These are phyloP conservation scores for Oplegnathus fasciatus DNA, from an alignment of 2,113 vertebrate genomes.

Conservation along the genomic window DNA sequence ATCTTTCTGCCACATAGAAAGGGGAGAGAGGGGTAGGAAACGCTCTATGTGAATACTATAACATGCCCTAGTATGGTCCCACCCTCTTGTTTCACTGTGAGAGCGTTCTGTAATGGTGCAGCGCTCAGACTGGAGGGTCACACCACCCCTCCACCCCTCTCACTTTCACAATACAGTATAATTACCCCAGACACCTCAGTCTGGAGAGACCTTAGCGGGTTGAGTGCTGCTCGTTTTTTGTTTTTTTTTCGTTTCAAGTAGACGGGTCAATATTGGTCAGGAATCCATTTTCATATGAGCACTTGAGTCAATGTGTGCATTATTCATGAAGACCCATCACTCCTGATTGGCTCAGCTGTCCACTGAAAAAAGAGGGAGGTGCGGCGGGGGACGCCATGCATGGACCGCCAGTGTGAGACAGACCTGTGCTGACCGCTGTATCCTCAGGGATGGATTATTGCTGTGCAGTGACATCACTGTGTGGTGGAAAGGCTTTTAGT, in stretches of 20 bases:
- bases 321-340: slow-evolving; percentile 74
- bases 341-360: slow-evolving; percentile 56
- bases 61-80: neutral
- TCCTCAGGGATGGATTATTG: slow-evolving; percentile 75
- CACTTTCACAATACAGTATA: slow-evolving; percentile 46
- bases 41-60: neutral
- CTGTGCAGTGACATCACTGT: slow-evolving; percentile 75
- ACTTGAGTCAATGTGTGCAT: slow-evolving; percentile 70
- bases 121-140: slow-evolving; percentile 37
- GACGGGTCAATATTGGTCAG: slow-evolving; percentile 72
- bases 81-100: neutral
- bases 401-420: slow-evolving; percentile 34
- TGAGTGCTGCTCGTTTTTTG: slow-evolving; percentile 49
- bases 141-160: slow-evolving; percentile 27
- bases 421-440: slow-evolving; percentile 55
- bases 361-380: slow-evolving; percentile 21
- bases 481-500: slow-evolving; percentile 77
- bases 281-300: slow-evolving; percentile 80
- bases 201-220: slow-evolving; percentile 53
- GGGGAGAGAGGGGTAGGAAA: too few relatives aligned
- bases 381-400: neutral
- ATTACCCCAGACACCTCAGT: slow-evolving; percentile 59
- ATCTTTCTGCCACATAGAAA: too few relatives aligned
- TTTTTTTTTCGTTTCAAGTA: slow-evolving; percentile 31
- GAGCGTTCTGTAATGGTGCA: neutral